These are phyloP conservation scores for Scartelaos histophorus DNA, from an alignment of 2,113 vertebrate genomes.

Conservation along the genomic window DNA sequence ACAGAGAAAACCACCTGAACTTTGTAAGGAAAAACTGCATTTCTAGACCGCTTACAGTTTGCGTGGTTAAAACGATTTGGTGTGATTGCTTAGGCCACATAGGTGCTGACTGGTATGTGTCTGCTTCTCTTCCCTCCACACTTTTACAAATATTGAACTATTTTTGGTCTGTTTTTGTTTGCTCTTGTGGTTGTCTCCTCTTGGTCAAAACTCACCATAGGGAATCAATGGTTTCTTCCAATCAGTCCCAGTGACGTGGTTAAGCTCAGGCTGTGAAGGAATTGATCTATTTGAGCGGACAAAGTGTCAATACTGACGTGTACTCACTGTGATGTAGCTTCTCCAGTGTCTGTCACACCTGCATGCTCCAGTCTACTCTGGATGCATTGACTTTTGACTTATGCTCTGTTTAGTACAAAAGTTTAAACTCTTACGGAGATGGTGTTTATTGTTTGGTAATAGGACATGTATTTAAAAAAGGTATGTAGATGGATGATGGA, in stretches of 20 bases:
- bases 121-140: constrained; percentile 1
- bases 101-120: constrained; percentile 11
- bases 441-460: neutral
- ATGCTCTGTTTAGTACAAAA: neutral
- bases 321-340: constrained; percentile 55
- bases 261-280: constrained; percentile 24
- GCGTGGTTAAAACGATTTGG: constrained; percentile 9
- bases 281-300: constrained; percentile 66
- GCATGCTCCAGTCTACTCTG: constrained; percentile 10
- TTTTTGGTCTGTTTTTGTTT: neutral
- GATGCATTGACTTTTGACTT: neutral
- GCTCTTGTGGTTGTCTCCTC: neutral
- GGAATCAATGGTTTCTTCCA: constrained; percentile 54
- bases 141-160: constrained; percentile 13
- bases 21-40: no score
- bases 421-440: neutral
- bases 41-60: neutral
- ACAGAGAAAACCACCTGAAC: no score
- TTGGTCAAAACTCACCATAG: constrained; percentile 27
- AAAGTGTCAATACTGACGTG: constrained; percentile 61
- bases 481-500: neutral
- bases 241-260: constrained; percentile 53
- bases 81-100: constrained; percentile 16
- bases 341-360: constrained; percentile 61
- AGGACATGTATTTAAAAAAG: neutral